Evolutionary conservation across 2,113 vertebrate genomes (phyloP).

Genomic region (Pelusios castaneus): DNA sequence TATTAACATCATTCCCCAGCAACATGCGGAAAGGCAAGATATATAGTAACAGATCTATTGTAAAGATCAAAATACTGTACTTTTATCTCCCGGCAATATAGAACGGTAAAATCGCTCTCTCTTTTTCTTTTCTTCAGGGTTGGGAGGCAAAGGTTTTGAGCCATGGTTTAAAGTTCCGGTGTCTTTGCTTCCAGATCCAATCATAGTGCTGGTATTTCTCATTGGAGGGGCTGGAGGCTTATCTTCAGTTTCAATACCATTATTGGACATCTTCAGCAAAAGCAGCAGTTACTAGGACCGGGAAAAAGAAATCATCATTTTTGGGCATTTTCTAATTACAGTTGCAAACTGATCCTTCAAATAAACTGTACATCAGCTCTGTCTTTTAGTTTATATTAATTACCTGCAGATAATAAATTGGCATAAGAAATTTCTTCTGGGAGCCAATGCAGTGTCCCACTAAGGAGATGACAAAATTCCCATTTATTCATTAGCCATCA

Average conservation of each 20-base stretch:
- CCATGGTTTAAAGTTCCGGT: constrained; percentile 87
- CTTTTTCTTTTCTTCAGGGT: constrained; percentile 96
- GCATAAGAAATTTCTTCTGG: neutral
- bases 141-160: constrained; percentile 95
- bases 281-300: constrained; percentile 67
- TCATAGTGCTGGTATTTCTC: constrained; percentile 98
- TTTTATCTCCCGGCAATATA: constrained; percentile 94
- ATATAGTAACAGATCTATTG: neutral
- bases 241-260: constrained; percentile 91
- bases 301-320: neutral
- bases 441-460: neutral
- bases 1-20: neutral
- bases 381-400: neutral
- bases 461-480: neutral
- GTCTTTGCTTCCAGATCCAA: constrained; percentile 90
- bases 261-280: constrained; percentile 91
- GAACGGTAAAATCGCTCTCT: constrained; percentile 92
- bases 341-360: neutral
- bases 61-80: constrained; percentile 75
- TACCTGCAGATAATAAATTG: neutral
- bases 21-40: neutral
- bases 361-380: neutral
- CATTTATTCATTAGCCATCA: neutral
- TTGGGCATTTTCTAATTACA: neutral
- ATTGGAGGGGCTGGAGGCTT: constrained; percentile 96